Base-by-base conservation (phyloP, 2,888 invertebrate genomes). In the Dicycla oo region DNA sequence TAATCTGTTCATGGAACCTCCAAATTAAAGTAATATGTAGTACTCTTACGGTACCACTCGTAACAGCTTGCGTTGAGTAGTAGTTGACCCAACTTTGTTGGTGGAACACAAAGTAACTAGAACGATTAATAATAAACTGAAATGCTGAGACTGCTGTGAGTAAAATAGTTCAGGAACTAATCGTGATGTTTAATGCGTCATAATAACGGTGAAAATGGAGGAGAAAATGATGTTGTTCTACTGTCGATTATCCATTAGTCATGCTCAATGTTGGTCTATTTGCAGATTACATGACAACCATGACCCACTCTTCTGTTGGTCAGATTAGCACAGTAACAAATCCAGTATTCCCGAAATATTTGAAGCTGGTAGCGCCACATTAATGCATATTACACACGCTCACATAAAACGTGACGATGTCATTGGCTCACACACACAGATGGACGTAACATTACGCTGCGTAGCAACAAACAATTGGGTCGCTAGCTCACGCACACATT, bases 381-480 rank as follows among this genome's bases (percentile, higher is more conserved):
- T 71, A 65, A 69, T 63, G 62, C 63, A 84, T n/a, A 57, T 69
- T 71, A 64, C 51, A 62, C 60, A 72, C 62, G 15, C 34, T 69
- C 51, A 78, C 73, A 73, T 70, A 66, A 11, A 64, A 23, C 18
- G 26, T 66, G 49, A 56, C 51, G 53, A 73, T 82, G 71, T 75
- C 62, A 78, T 78, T 73, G 78, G 84, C 54, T 58, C 49, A 75
- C 71, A 62, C 26, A 63, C 62, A 68, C 47, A 67, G 45, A 34
- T 64, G 56, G 53, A 71, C 58, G 60, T 69, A 68, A 69, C 18
- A 63, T 49, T 49, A 69, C 56, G 18, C 18, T 53, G 65, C 68
- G 40, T 79, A 82, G 80, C 73, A 82, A 77, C 73, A 66, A 73
- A 69, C 71, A 85, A 80, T 74, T 80, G 57, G 79, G 83, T 83